Evolutionary conservation across 1,140 invertebrate species (phyloP).

Genomic region (Cryptotermes secundus): DNA sequence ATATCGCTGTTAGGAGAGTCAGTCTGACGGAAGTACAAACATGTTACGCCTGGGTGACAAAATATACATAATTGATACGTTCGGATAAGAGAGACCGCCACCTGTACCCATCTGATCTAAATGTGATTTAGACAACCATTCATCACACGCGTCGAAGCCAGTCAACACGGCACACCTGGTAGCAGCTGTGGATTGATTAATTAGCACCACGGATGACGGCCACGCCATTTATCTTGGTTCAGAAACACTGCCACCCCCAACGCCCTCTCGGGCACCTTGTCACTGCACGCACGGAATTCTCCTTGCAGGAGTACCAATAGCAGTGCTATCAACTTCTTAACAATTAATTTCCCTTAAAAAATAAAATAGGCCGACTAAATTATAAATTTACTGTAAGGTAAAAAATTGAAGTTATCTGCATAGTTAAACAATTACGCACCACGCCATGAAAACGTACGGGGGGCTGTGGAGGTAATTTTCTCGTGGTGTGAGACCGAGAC

Average conservation of each 20-base stretch:
- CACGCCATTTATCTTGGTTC: conserved; percentile 8
- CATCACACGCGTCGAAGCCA: neutral
- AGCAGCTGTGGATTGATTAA: conserved; percentile 6
- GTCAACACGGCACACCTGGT: neutral
- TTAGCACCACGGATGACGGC: neutral
- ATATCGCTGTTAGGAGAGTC: neutral
- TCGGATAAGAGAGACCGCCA: neutral
- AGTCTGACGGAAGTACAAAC: neutral
- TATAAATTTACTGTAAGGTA: too few species aligned
- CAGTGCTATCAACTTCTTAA: too few species aligned
- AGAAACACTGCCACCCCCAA: neutral
- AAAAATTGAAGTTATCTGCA: too few species aligned
- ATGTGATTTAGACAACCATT: neutral
- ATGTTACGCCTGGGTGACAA: neutral
- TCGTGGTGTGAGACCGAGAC: too few species aligned
- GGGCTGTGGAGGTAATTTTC: too few species aligned
- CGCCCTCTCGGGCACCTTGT: neutral
- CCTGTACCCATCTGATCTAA: neutral
- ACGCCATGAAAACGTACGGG: too few species aligned
- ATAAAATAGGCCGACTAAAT: too few species aligned
- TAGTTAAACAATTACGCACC: too few species aligned
- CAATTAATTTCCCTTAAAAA: too few species aligned
- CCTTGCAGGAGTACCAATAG: too few species aligned
- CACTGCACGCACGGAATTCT: neutral
- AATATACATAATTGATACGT: neutral